Conservation (phyloP, 1,140 invertebrate species). For the Pygmarrhopalites habei region DNA sequence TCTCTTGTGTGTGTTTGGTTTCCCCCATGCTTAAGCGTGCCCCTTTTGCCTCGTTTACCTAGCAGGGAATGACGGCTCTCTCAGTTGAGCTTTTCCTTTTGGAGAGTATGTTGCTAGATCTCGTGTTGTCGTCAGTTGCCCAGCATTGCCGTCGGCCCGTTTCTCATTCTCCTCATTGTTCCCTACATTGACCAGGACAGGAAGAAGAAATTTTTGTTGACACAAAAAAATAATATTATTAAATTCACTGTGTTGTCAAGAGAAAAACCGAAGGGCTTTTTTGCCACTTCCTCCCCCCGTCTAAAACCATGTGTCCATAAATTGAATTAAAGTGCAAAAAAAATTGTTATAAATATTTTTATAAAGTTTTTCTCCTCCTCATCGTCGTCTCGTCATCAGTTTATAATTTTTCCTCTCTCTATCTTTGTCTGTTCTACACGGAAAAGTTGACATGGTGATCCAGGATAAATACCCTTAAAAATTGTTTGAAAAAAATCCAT, state of each 20-base stretch:
- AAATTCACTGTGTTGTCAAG: too few relatives aligned
- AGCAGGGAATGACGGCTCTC: neutral
- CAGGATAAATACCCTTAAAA: too few relatives aligned
- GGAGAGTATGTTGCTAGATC: neutral
- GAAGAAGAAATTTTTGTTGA: constrained; percentile 5
- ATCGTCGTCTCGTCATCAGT: too few relatives aligned
- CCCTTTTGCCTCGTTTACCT: constrained; percentile 8
- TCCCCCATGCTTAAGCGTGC: neutral
- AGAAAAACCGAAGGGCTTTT: too few relatives aligned
- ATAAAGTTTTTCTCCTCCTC: too few relatives aligned
- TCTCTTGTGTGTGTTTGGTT: too few relatives aligned
- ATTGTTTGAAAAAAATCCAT: too few relatives aligned
- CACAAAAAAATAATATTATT: neutral
- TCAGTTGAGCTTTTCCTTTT: constrained; percentile 13
- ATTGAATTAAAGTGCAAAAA: neutral
- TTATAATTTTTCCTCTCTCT: too few relatives aligned
- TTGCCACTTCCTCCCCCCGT: too few relatives aligned
- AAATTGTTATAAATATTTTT: neutral
- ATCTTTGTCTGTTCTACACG: too few relatives aligned
- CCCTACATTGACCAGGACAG: neutral
- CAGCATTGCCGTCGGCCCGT: neutral
- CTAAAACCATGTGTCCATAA: too few relatives aligned
- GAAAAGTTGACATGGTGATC: too few relatives aligned
- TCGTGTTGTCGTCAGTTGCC: neutral
- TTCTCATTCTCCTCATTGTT: neutral